A percentile compares a stretch with the other conserved stretches of the same genome.
These are phyloP conservation scores for Ornithoptera priamus DNA, from an alignment of 2,888 invertebrate species.

Conservation along the genomic window DNA sequence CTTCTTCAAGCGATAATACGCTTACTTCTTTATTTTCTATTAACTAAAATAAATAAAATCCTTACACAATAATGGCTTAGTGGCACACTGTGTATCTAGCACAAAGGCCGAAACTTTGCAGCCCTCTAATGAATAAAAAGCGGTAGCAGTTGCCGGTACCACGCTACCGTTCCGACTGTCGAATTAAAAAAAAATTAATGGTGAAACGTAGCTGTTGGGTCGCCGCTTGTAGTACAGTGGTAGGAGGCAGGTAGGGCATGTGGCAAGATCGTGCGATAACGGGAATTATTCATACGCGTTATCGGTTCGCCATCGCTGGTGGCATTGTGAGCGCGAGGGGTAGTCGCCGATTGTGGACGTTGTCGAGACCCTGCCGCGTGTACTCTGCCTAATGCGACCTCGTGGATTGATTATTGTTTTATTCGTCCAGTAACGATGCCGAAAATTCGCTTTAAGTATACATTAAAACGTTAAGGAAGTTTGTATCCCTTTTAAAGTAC, in stretches of 20 bases:
- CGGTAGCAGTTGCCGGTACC: slow-evolving; percentile 62
- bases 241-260: slow-evolving; percentile 78
- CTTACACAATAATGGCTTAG: slow-evolving; percentile 26
- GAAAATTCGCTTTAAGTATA: no score
- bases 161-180: slow-evolving; percentile 38
- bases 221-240: slow-evolving; percentile 55
- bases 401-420: slow-evolving; percentile 72
- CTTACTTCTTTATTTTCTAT: no score
- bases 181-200: slow-evolving; percentile 21
- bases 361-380: slow-evolving; percentile 74
- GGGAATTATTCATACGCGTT: slow-evolving; percentile 79
- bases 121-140: slow-evolving; percentile 75
- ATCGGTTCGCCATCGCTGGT: slow-evolving; percentile 75
- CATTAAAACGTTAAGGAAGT: no score
- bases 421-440: slow-evolving; percentile 34
- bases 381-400: slow-evolving; percentile 66
- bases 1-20: no score
- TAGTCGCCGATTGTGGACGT: slow-evolving; percentile 70
- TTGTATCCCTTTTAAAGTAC: no score
- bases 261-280: slow-evolving; percentile 78
- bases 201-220: slow-evolving; percentile 40
- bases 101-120: slow-evolving; percentile 72
- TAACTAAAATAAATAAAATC: no score
- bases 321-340: slow-evolving; percentile 75
- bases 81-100: slow-evolving; percentile 69